phyloP scores from a whole-genome alignment of 2,888 invertebrate genomes.

The Nomada hirtipes region DNA sequence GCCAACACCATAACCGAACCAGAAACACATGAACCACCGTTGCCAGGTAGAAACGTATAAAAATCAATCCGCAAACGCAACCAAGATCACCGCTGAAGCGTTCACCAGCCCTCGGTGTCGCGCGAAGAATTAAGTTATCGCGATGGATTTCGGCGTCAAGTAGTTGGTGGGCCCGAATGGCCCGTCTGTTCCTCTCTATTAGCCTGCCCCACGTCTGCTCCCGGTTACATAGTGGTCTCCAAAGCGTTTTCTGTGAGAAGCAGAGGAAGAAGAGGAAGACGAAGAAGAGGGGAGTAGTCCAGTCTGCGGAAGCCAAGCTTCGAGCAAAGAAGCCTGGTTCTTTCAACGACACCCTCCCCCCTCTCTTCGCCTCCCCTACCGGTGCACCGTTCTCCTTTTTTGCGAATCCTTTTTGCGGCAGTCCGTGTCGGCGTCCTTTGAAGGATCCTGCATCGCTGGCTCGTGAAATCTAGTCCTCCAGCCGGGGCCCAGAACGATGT shows the following conservation, averaged over 20 bases:
- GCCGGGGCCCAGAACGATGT: conserved; percentile 78
- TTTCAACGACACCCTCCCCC: conserved; percentile 55
- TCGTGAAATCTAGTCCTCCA: conserved; percentile 84
- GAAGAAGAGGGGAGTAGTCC: conserved; percentile 11
- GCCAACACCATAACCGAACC: too few species aligned
- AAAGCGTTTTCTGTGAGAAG: conserved; percentile 43
- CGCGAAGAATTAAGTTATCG: conserved; percentile 76
- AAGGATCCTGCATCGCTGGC: conserved; percentile 83
- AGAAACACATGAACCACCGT: too few species aligned
- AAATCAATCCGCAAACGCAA: too few species aligned
- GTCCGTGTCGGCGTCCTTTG: conserved; percentile 82
- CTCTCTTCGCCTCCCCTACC: conserved; percentile 38
- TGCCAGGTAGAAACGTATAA: too few species aligned
- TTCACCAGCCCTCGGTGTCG: background rate
- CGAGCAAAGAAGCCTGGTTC: conserved; percentile 65
- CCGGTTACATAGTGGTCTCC: conserved; percentile 5
- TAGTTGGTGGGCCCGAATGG: conserved; percentile 62
- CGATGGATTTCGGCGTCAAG: conserved; percentile 80
- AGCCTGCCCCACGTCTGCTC: conserved; percentile 40
- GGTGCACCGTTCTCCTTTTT: conserved; percentile 64
- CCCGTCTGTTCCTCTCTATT: conserved; percentile 62
- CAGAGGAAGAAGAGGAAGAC: conserved; percentile 14
- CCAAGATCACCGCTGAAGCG: too few species aligned
- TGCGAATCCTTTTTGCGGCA: conserved; percentile 76
- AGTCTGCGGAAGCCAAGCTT: conserved; percentile 67